phyloP scores from a whole-genome alignment of 2,888 invertebrate species.

The Tenthredo amoena region DNA sequence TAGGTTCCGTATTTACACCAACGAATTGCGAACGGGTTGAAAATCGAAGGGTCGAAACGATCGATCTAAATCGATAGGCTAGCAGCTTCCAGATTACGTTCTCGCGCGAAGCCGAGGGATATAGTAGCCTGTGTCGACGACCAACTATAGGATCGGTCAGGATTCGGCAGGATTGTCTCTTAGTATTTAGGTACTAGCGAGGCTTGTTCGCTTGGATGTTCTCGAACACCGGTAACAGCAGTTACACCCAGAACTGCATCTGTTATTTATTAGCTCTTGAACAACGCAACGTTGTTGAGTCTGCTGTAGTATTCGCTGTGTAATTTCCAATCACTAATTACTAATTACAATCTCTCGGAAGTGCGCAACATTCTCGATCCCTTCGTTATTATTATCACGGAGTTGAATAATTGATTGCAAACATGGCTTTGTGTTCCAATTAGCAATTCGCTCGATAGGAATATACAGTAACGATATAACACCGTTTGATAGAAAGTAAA shows the following conservation, averaged over 20 bases:
- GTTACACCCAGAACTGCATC: neutral
- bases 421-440: neutral
- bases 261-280: constrained; percentile 40
- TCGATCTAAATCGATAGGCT: constrained; percentile 18
- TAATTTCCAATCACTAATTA: constrained; percentile 34
- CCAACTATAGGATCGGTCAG: constrained; percentile 23
- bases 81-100: constrained; percentile 28
- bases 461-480: neutral
- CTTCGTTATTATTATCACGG: neutral
- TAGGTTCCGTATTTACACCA: neutral
- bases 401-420: constrained; percentile 4
- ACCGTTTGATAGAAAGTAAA: neutral
- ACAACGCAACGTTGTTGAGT: neutral
- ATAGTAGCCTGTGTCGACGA: constrained; percentile 17
- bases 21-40: neutral
- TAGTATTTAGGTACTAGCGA: constrained; percentile 13
- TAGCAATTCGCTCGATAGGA: constrained; percentile 19
- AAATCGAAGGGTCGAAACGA: constrained; percentile 5
- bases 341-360: constrained; percentile 26
- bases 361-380: neutral
- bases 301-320: constrained; percentile 10
- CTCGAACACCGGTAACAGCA: neutral
- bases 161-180: constrained; percentile 25
- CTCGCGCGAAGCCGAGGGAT: neutral
- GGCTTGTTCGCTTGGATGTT: constrained; percentile 25